Percentiles rank a stretch among this genome's conserved stretches.
These are phyloP conservation scores for Crocodylus rhombifer DNA, from an alignment of 2,797 vertebrate species.

Conservation along the genomic window DNA sequence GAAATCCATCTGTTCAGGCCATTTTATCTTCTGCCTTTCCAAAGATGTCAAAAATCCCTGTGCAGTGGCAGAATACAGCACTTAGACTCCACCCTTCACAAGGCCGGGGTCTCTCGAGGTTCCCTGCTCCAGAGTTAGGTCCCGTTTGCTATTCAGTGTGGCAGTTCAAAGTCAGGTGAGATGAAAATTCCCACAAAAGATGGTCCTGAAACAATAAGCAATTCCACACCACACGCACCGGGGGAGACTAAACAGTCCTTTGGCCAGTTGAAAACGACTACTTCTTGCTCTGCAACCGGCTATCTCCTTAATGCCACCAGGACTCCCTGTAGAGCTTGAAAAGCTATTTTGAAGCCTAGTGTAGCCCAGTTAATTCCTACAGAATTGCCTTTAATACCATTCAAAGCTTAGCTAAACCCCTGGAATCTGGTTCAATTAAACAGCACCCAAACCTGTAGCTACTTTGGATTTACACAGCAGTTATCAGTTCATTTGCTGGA, in stretches of 20 bases:
- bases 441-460: slow-evolving; percentile 54
- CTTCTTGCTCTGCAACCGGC: slow-evolving; percentile 37
- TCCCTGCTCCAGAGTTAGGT: neutral
- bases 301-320: slow-evolving; percentile 52
- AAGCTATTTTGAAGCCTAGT: slow-evolving; percentile 74
- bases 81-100: neutral
- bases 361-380: slow-evolving; percentile 63
- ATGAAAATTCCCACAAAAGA: slow-evolving; percentile 49
- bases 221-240: slow-evolving; percentile 10
- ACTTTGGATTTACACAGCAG: neutral
- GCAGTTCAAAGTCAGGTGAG: slow-evolving; percentile 34
- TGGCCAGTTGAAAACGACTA: slow-evolving; percentile 21
- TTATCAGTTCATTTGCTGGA: neutral
- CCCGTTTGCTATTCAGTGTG: neutral
- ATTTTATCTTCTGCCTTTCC: neutral
- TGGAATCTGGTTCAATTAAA: slow-evolving; percentile 68
- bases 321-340: slow-evolving; percentile 56
- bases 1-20: slow-evolving; percentile 7
- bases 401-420: slow-evolving; percentile 66
- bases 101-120: slow-evolving; percentile 25
- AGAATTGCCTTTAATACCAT: slow-evolving; percentile 72
- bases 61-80: neutral
- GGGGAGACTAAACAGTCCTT: slow-evolving; percentile 25
- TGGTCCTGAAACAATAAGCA: slow-evolving; percentile 20
- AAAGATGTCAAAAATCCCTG: neutral